Base-by-base conservation (phyloP, 2,888 invertebrate genomes). In the Abrostola tripartita region DNA sequence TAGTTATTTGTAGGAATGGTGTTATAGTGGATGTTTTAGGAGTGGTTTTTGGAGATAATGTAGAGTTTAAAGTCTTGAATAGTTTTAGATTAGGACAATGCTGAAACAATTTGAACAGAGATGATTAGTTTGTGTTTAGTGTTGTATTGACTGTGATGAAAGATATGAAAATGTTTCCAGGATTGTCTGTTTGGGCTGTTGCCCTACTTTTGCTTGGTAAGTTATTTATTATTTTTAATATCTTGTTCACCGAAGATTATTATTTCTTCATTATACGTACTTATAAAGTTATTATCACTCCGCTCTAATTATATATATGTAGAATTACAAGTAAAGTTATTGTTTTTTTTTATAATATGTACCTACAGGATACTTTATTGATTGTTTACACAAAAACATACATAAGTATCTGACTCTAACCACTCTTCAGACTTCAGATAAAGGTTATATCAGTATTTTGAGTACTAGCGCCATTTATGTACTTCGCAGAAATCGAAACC, bases 151-250 rank as follows among this genome's bases (percentile, higher is more conserved):
- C 50, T 56, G 68, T 77, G 52, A 24, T 24, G 6, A 52, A 80
- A 74, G 77, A 11, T 14, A 56, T 52, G 41, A 52, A 64, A 59
- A 86, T 87, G 88, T 74, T 70, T 81, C 79, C 79, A 81, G 83
- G 81, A 74, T 65, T 81, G 35, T 65, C 73, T 61, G 50, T 84
- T 71, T 83, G 84, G 71, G 73, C 76, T 11, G 66, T 80, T 37
- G 83, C 79, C 53, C 68, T 86, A 24, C 65, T 85, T 57, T 72
- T 84, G 52, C 65, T 86, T 50, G 85, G 88, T 89, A 75, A 87
- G 88, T 63, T 24, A 37, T 59, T 52, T 52, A 42, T 24, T 14
- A 14, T 5, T 8, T 6, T 10, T 14, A 7, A 41, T 53, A 49
- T 40, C 4, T 36, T 59, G 11, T 24, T 24, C 24, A 24, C 24